phyloP scores from a whole-genome alignment of 2,888 invertebrate species.

The Flexamia atlantica region DNA sequence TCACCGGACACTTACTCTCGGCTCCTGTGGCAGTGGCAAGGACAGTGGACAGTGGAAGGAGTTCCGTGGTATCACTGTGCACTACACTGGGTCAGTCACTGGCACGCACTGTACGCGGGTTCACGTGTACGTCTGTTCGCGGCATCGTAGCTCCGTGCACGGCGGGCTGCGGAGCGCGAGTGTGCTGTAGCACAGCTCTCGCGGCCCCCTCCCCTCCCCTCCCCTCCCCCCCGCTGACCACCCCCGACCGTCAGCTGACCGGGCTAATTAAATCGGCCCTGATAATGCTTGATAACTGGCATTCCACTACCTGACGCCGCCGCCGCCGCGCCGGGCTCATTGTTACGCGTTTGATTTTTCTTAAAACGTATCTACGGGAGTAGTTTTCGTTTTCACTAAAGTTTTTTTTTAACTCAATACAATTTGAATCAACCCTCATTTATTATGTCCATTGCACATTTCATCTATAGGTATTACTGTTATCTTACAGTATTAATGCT shows the following conservation, averaged over 20 bases:
- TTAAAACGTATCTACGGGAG: too few relatives aligned
- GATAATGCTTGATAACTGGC: slow-evolving; percentile 30
- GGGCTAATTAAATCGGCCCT: slow-evolving; percentile 43
- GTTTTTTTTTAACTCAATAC: too few relatives aligned
- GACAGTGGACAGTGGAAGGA: too few relatives aligned
- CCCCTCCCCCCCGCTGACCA: neutral
- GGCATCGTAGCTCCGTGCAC: neutral
- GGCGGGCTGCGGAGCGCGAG: slow-evolving; percentile 22
- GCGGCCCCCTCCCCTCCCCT: slow-evolving; percentile 13
- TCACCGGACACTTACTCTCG: too few relatives aligned
- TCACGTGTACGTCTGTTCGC: neutral
- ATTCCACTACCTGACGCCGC: neutral
- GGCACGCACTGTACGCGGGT: neutral
- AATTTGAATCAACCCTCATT: too few relatives aligned
- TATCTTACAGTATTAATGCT: too few relatives aligned
- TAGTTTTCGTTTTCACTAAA: too few relatives aligned
- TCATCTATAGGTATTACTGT: too few relatives aligned
- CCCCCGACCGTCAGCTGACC: slow-evolving; percentile 30
- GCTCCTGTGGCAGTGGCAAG: too few relatives aligned
- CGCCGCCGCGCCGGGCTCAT: neutral
- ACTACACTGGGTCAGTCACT: slow-evolving; percentile 6
- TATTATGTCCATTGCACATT: too few relatives aligned
- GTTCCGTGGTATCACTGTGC: neutral
- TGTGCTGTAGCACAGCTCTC: neutral
- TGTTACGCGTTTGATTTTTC: too few relatives aligned